A percentile compares a stretch with the other conserved stretches of the same genome.
Conservation (phyloP, 2,888 invertebrate species). For the Volucella inanis region DNA sequence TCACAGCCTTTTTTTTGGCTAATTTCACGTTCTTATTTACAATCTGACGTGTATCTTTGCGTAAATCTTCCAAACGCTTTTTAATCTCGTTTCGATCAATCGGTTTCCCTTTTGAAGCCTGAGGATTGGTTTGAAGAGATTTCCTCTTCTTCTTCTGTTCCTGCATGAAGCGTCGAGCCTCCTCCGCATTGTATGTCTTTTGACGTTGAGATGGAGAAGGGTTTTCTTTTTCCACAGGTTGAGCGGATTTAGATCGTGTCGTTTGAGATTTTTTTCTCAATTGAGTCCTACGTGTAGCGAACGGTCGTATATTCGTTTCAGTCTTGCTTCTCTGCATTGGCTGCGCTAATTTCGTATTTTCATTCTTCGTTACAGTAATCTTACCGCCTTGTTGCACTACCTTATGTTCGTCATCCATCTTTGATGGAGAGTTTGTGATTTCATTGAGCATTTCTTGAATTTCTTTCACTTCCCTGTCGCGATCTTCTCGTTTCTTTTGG, state of each 20-base stretch:
- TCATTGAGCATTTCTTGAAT: constrained; percentile 77
- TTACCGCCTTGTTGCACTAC: neutral
- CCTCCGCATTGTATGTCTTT: constrained; percentile 83
- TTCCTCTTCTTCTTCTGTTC: constrained; percentile 84
- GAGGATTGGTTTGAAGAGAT: constrained; percentile 72
- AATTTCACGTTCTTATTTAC: constrained; percentile 81
- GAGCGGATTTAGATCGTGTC: constrained; percentile 62
- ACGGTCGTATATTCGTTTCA: constrained; percentile 66
- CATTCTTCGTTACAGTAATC: neutral
- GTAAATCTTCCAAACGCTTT: constrained; percentile 83
- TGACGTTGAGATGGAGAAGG: constrained; percentile 42
- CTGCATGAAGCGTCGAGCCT: constrained; percentile 85
- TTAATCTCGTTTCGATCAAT: constrained; percentile 82
- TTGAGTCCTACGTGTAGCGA: constrained; percentile 41
- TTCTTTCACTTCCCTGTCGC: constrained; percentile 76
- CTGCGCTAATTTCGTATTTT: constrained; percentile 42
- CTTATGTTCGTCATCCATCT: neutral
- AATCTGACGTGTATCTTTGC: constrained; percentile 83
- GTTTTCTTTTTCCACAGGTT: constrained; percentile 18
- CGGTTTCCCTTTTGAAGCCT: constrained; percentile 76
- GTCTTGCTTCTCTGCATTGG: constrained; percentile 74
- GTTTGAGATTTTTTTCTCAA: constrained; percentile 24
- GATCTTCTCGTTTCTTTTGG: constrained; percentile 76
- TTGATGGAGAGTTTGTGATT: constrained; percentile 72
- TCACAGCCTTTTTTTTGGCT: constrained; percentile 71